Base-by-base conservation (phyloP, 2,888 invertebrate genomes). In the Phalera bucephala region DNA sequence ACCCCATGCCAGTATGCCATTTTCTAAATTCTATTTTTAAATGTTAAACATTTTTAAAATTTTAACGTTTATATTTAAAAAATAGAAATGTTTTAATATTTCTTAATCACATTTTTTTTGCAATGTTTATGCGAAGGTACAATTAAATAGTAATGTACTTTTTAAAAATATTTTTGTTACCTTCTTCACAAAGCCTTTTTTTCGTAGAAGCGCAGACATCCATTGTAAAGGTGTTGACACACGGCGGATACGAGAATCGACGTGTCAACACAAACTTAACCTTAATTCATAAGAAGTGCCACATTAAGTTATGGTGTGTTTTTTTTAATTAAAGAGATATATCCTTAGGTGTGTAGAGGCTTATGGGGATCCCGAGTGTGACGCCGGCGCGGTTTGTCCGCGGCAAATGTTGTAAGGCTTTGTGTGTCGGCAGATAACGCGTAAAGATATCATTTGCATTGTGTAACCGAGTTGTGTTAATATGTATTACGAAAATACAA, bases 251-350 rank as follows among this genome's bases (percentile, higher is more conserved):
- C 62, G 44, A 60, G 63, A 64, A 63, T 58, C 62, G 56, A 51
- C 64, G 45, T 62, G 70, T 68, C 52, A 66, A 69, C 61, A 69
- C 44, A 50, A 57, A 58, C 40, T 44, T 49, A 47, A 53, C 54
- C 65, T 69, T 59, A 64, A 72, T 72, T 72, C 73, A 56, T 52
- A 57, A 48, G 59, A 72, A 72, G 55, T 68, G 56, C 62, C 66
- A 71, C 65, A 42, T 56, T n/a, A n/a, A n/a, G 55, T 62, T 59
- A 61, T 65, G n/a, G 56, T 54, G 47, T 63, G 61, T 69, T 69
- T 64, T 66, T 71, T 69, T 65, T 61, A 66, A 65, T 63, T 46
- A 58, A 55, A 55, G 56, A n/a, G 5, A 63, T 60, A 52, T 64
- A 61, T 50, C 14, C 40, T 37, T 19, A 45, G 56, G 59, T 66